Evolutionary conservation across 1,140 invertebrate species (phyloP).

Genomic region (Chrysomallon squamiferum): DNA sequence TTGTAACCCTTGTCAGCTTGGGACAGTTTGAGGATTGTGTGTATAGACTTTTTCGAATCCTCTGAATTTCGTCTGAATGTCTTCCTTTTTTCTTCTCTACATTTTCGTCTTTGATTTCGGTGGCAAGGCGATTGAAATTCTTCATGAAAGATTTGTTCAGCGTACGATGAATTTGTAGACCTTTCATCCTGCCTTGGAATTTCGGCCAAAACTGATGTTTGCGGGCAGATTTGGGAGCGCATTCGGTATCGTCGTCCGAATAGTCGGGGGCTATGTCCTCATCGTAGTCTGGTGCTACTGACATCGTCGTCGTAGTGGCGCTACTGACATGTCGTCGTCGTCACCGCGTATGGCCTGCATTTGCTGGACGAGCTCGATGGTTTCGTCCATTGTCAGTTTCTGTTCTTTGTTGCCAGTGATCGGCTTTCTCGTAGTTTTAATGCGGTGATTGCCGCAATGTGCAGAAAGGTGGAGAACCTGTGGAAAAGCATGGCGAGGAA

Average conservation of each 20-base stretch:
- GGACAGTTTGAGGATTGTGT: constrained; percentile 30
- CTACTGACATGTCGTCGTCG: constrained; percentile 9
- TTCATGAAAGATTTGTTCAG: constrained; percentile 35
- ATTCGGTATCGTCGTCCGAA: not conserved
- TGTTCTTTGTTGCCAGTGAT: not conserved
- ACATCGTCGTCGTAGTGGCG: constrained; percentile 13
- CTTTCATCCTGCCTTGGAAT: constrained; percentile 18
- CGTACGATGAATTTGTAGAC: constrained; percentile 17
- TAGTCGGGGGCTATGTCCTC: constrained; percentile 10
- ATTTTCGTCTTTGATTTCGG: constrained; percentile 18
- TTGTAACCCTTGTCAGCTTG: not conserved
- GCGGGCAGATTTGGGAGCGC: constrained; percentile 1
- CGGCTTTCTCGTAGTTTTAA: not conserved
- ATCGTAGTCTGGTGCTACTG: too few relatives aligned
- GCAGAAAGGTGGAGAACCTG: constrained; percentile 58
- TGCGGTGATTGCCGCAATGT: constrained; percentile 45
- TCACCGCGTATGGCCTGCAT: constrained; percentile 30
- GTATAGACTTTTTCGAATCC: constrained; percentile 22
- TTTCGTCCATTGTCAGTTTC: constrained; percentile 25
- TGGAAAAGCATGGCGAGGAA: constrained; percentile 66
- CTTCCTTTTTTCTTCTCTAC: not conserved
- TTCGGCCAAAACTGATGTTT: constrained; percentile 29
- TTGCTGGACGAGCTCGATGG: constrained; percentile 29
- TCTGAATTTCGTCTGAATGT: constrained; percentile 19
- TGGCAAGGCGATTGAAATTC: constrained; percentile 32